phyloP scores from a whole-genome alignment of 2,888 invertebrate genomes.

The Cantharis rufa region DNA sequence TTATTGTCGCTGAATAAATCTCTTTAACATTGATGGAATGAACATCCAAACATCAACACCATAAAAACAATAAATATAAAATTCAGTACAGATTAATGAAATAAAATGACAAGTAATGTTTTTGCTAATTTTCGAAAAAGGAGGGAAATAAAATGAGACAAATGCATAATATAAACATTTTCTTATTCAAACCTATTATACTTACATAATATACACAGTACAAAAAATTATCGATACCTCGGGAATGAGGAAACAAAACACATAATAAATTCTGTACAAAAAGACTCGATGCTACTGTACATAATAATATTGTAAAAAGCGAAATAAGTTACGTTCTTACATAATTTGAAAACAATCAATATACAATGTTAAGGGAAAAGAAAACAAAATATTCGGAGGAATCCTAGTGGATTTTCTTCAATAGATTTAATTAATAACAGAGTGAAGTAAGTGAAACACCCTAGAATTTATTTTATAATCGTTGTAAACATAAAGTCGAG shows the following conservation, averaged over 20 bases:
- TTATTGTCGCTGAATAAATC: too few relatives aligned
- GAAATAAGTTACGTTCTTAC: slow-evolving; percentile 55
- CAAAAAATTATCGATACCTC: slow-evolving; percentile 69
- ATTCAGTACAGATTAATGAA: too few relatives aligned
- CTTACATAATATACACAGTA: slow-evolving; percentile 86
- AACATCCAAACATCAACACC: too few relatives aligned
- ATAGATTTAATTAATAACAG: slow-evolving; percentile 7
- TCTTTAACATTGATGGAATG: too few relatives aligned
- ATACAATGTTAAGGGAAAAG: slow-evolving; percentile 49
- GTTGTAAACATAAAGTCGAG: slow-evolving; percentile 53
- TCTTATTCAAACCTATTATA: slow-evolving; percentile 72
- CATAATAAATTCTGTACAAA: slow-evolving; percentile 53
- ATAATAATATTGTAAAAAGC: slow-evolving; percentile 51
- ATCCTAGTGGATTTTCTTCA: slow-evolving; percentile 19
- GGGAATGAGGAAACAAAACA: slow-evolving; percentile 46
- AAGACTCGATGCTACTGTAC: slow-evolving; percentile 56
- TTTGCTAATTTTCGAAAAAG: too few relatives aligned
- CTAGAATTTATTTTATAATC: slow-evolving; percentile 41
- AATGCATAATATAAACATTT: slow-evolving; percentile 56
- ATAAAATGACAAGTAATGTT: too few relatives aligned
- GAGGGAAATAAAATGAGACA: slow-evolving; percentile 24
- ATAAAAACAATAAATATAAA: too few relatives aligned
- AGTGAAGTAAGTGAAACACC: slow-evolving; percentile 37
- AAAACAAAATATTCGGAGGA: slow-evolving; percentile 38
- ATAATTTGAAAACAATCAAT: slow-evolving; percentile 53